Evolutionary conservation across 1,140 invertebrate species (phyloP), one percentile per base, ranked within the genome.

Genomic region (Musca domestica): DNA sequence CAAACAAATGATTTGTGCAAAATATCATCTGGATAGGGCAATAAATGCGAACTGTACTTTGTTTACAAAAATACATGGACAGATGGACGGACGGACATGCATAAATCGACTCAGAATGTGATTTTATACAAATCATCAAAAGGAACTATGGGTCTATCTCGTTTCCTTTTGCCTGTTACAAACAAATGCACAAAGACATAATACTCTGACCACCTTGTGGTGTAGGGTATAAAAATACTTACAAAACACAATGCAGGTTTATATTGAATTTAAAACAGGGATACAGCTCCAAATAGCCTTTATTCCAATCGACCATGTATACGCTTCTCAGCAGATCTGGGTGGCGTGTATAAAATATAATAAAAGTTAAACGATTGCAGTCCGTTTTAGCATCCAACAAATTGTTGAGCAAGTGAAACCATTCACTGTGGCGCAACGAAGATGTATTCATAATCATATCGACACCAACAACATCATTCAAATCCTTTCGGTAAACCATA

Each of bases 211-310:
- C n/a, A n/a, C n/a, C n/a, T n/a, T n/a, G n/a, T n/a, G n/a, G n/a
- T n/a, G n/a, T n/a, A n/a, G n/a, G n/a, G n/a, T n/a, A n/a, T n/a
- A n/a, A n/a, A n/a, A 27, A 34, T 54, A 68, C 77, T 77, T 64
- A 80, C 77, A 74, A 23, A 19, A 80, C 67, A 64, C 78, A 76
- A 34, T 30, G 46, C 0, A 77, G 67, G 19, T 72, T 70, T 64
- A 80, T 70, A 9, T 64, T 61, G 47, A 72, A 76, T n/a, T 75
- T 70, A 12, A 80, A 80, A 23, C 76, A 80, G 20, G 76, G 75
- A 63, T 74, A 73, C 1, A 80, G 49, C 0, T 67, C 66, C 20
- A 80, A 72, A 20, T 65, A 48, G 1, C 68, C 73, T 2, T 71
- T 71, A 14, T 70, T 48, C 3, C 66, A 70, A 47, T 68, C 71